Base-by-base conservation (phyloP, 2,113 vertebrate species). In the Conger conger region DNA sequence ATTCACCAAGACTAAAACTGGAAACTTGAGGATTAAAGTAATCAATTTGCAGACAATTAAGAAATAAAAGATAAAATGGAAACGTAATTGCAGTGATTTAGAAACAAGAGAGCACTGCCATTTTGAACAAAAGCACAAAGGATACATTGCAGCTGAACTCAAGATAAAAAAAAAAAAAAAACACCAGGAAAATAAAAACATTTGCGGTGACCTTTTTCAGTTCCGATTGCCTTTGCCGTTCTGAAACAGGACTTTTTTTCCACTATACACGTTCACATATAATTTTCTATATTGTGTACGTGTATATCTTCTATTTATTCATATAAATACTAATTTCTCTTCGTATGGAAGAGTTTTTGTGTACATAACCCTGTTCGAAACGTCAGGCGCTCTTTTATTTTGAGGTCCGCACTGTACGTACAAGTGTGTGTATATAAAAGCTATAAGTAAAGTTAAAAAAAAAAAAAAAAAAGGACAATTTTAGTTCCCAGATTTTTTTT, bases 281-380 rank as follows among this genome's bases (percentile, higher is more conserved):
- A 86, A 81, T 33, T 85, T 79, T 85, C 83, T 88, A 83, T 88
- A 60, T 88, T 89, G 88, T 87, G 86, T 88, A 84, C 82, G 87
- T 79, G 87, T 87, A 82, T 89, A 89, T 89, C 87, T 91, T 87
- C 83, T 92, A 95, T 94, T 93, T 95, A 93, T 94, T 94, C 86
- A 91, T 90, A 89, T 92, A 88, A 92, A 94, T 94, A 86, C 87
- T 90, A 87, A 90, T 93, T 94, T 94, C 92, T 94, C 91, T 87
- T 84, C 88, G 93, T 93, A 94, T 93, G 76, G 94, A 93, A 95
- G 94, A 93, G 91, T 90, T 88, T 84, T 89, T 88, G 91, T 95
- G 91, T 93, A 93, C 87, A 91, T 90, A 92, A 83, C 90, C 85
- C 86, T 76, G 91, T 91, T 91, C 91, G 83, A 87, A 90, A 90